Base-by-base conservation (phyloP, 2,113 vertebrate species). In the Polypterus senegalus region DNA sequence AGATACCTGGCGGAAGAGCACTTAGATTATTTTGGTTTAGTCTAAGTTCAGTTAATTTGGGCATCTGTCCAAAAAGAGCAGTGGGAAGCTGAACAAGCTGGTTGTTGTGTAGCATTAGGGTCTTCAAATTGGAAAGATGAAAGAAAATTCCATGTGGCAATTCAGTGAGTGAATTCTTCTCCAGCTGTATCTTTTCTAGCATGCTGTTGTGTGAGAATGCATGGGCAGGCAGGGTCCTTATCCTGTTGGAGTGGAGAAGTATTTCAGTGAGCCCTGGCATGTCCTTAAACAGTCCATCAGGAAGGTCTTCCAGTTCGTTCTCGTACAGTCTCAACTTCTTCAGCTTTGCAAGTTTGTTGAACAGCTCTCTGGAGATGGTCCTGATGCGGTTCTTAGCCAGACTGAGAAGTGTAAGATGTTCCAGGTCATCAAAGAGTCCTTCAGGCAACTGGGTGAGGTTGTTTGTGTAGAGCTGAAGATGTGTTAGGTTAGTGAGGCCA, bases 361-460 rank as follows among this genome's bases (percentile, higher is more conserved):
- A 88, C 65, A 61, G 63, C 8, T 67, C 56, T 7, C 58, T 9
- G 3, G 80, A 73, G 57, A 91, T 65, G 47, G 61, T 3, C 0
- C 65, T 66, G 9, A 91, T 76, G 27, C 68, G 77, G 63, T 91
- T 93, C 70, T 69, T 85, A 49, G 71, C 79, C 59, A 92, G 71
- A 68, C 84, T 75, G 60, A 91, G 69, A 2, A 60, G 4, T 0
- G 2, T 7, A n/a, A 88, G 79, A 60, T 76, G 83, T 49, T 76
- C 54, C 1, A 90, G 77, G 11, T 74, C 69, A 55, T 92, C 79
- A 71, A 92, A 91, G 9, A 75, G 51, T 1, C 77, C 83, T 3
- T 85, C 77, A 62, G 89, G 85, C 63, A 92, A 80, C 1, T 63
- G 70, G 47, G 61, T 11, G 4, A 90, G 87, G 3, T 76, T 11